Base-by-base conservation (phyloP, 2,797 vertebrate genomes). In the Gymnothorax reevesii region DNA sequence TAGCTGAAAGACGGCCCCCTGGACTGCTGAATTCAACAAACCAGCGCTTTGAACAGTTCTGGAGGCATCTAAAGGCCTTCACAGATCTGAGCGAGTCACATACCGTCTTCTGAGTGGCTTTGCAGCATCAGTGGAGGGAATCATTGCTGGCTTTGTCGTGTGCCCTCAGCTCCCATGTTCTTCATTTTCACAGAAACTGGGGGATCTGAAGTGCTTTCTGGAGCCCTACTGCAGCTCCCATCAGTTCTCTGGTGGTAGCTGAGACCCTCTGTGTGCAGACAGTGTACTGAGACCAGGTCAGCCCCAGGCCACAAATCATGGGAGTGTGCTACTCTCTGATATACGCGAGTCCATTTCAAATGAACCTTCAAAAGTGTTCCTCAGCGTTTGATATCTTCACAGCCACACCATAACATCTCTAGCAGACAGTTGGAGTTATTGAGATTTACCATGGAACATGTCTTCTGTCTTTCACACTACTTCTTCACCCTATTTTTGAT, bases 361-460 rank as follows among this genome's bases (percentile, higher is more conserved):
- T 66, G 33, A 17, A 22, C 22, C 69, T 27, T 80, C 57, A 42
- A 84, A 73, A 82, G 49, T 5, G 9, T 85, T 42, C 59, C 57
- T 57, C 20, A 42, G 62, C 54, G 42, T 84, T 84, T 84, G 69
- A 87, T 79, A 87, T 84, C 55, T 83, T 25, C 82, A 52, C 22
- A 49, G 83, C 20, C 22, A n/a, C 1, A 77, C 42, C 52, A 69
- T n/a, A 15, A 17, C 17, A 66, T 33, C 52, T 73, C 64, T n/a
- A 22, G 15, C 8, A 73, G 62, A 83, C 55, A 12, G 54, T 13
- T 83, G 86, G 60, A 66, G 79, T 71, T 85, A 71, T 62, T 42
- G 60, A 64, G 60, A 84, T 25, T 4, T 49, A 59, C 27, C 6
- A 13, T 25, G 66, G 9, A 12, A n/a, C 52, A 55, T 20, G 4